phyloP scores from a whole-genome alignment of 2,797 vertebrate genomes.

The Acipenser transmontanus region DNA sequence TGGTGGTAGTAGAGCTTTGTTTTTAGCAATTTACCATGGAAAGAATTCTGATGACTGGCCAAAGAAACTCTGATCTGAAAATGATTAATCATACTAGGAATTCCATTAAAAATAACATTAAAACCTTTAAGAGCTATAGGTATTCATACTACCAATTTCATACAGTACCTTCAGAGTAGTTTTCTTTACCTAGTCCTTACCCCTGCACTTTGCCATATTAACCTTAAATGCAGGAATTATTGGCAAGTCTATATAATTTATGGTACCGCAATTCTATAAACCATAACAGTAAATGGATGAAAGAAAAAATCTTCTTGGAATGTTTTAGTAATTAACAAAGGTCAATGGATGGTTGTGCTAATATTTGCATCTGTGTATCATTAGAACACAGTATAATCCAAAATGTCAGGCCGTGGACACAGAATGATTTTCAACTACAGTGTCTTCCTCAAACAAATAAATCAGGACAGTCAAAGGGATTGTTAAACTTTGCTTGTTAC shows the following conservation, averaged over 20 bases:
- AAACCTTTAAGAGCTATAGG: too few relatives aligned
- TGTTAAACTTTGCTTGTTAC: not conserved
- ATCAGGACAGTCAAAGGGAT: constrained; percentile 4
- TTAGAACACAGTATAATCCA: constrained; percentile 8
- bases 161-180: too few relatives aligned
- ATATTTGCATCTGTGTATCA: constrained; percentile 14
- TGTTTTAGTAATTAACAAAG: constrained; percentile 4
- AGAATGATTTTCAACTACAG: not conserved
- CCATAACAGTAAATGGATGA: not conserved
- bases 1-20: too few relatives aligned
- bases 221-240: too few relatives aligned
- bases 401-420: not conserved
- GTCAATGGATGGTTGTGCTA: not conserved
- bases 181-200: too few relatives aligned
- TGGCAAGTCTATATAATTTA: not conserved
- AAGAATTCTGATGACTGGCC: too few relatives aligned
- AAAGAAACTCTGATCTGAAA: too few relatives aligned
- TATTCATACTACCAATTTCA: too few relatives aligned
- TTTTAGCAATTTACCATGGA: too few relatives aligned
- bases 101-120: too few relatives aligned
- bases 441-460: constrained; percentile 7
- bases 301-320: not conserved
- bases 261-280: not conserved
- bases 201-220: too few relatives aligned
- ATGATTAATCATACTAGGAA: too few relatives aligned